Conservation (phyloP, 2,113 vertebrate species). For the Eclectus roratus region DNA sequence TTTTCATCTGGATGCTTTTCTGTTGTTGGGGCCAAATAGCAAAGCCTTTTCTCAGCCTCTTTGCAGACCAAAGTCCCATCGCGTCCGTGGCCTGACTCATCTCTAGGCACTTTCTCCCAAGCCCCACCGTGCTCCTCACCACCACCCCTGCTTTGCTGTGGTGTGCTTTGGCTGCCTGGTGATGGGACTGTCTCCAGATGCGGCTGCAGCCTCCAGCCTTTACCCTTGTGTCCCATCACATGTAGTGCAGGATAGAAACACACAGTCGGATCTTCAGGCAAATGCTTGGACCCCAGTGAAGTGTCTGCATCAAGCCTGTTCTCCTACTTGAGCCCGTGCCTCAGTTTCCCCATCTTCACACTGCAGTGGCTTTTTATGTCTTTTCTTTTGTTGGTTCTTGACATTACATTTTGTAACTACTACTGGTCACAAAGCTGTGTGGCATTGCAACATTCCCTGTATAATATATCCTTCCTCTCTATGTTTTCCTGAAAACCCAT, state of each 20-base stretch:
- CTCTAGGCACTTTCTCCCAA: not conserved
- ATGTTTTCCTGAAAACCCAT: not conserved
- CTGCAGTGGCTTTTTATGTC: not conserved
- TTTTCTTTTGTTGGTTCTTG: not conserved
- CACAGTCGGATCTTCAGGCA: fast-evolving
- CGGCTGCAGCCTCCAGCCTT: not conserved
- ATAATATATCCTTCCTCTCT: not conserved
- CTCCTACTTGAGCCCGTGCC: fast-evolving
- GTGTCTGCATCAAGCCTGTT: not conserved
- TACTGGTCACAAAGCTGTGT: not conserved
- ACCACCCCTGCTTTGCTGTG: fast-evolving
- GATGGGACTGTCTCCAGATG: not conserved
- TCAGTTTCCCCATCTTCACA: not conserved
- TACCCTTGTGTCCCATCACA: not conserved
- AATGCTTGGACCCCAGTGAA: fast-evolving
- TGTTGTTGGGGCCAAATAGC: not conserved
- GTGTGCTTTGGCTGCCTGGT: not conserved
- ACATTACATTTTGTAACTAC: not conserved
- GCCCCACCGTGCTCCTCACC: not conserved
- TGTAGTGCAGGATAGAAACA: fast-evolving
- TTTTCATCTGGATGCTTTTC: not conserved
- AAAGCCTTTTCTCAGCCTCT: not conserved
- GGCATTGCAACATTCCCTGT: not conserved
- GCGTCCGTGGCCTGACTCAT: not conserved
- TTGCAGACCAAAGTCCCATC: not conserved